Conservation (phyloP, 2,113 vertebrate genomes). For the Polypterus senegalus region DNA sequence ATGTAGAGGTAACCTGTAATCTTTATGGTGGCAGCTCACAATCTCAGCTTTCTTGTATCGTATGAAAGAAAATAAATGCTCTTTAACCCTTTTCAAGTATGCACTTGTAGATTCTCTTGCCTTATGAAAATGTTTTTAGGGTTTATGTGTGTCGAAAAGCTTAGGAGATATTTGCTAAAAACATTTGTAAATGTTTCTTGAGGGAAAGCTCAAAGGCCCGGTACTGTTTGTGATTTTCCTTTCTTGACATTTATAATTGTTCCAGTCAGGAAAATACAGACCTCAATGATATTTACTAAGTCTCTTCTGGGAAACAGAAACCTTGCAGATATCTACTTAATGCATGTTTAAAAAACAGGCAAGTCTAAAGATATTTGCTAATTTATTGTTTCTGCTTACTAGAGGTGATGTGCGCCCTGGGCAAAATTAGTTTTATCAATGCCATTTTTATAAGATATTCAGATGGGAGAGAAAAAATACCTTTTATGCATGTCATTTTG, state of each 20-base stretch:
- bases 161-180: too few species aligned
- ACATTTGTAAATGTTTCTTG: conserved; percentile 35
- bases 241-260: conserved; percentile 40
- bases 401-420: conserved; percentile 43
- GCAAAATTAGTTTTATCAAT: conserved; percentile 54
- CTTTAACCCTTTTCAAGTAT: too few species aligned
- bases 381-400: conserved; percentile 45
- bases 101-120: too few species aligned
- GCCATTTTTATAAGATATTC: conserved; percentile 38
- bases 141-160: too few species aligned
- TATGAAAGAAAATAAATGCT: too few species aligned
- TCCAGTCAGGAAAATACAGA: conserved; percentile 24
- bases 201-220: conserved; percentile 27
- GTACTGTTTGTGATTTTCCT: conserved; percentile 29
- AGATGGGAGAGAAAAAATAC: conserved; percentile 36
- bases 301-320: conserved; percentile 26
- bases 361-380: conserved; percentile 38
- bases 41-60: too few species aligned
- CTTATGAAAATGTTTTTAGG: too few species aligned
- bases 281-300: conserved; percentile 31
- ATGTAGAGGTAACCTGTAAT: too few species aligned
- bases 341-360: conserved; percentile 24
- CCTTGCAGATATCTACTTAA: conserved; percentile 28
- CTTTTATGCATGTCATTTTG: conserved; percentile 41
- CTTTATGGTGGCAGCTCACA: too few species aligned